Conservation (phyloP, 2,113 vertebrate species). For the Dipodomys ordii region DNA sequence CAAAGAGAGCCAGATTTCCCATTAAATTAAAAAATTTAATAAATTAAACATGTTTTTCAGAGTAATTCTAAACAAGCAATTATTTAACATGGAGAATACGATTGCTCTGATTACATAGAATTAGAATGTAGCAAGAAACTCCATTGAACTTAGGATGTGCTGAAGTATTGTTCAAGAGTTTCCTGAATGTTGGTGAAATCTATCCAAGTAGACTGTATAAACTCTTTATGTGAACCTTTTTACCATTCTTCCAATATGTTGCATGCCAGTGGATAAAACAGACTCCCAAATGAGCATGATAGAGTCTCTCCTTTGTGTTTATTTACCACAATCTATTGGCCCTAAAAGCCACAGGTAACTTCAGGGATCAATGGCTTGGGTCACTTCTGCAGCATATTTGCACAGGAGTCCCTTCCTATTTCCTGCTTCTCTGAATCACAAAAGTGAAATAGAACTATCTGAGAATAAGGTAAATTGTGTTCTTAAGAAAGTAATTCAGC, state of each 20-base stretch:
- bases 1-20: neutral
- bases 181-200: neutral
- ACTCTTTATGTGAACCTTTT: neutral
- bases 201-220: neutral
- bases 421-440: conserved; percentile 13
- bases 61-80: conserved; percentile 26
- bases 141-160: neutral
- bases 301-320: neutral
- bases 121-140: neutral
- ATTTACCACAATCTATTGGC: neutral
- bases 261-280: neutral
- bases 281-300: neutral
- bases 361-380: neutral
- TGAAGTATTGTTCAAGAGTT: neutral
- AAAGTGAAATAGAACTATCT: neutral
- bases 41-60: conserved; percentile 8
- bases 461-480: neutral
- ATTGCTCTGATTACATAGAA: neutral
- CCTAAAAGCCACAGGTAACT: neutral
- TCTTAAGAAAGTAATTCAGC: neutral
- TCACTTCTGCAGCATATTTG: neutral
- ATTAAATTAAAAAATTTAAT: neutral
- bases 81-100: neutral
- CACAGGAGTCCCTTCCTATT: neutral
- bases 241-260: neutral